Evolutionary conservation across 2,888 invertebrate species (phyloP).

Genomic region (Epistrophella euchroma): DNA sequence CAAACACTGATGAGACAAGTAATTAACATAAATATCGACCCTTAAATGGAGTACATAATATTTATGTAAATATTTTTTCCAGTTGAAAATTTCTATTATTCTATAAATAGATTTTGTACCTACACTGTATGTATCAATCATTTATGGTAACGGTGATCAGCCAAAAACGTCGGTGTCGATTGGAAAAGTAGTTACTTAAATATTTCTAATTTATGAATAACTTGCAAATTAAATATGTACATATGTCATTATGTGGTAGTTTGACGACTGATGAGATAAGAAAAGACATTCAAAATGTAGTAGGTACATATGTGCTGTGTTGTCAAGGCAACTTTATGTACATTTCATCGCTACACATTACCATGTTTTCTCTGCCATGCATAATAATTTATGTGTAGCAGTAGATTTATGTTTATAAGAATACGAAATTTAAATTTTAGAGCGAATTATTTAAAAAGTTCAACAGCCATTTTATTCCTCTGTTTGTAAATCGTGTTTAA

Average conservation of each 20-base stretch:
- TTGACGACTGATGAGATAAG: not conserved
- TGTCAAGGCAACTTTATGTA: not conserved
- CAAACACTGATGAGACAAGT: not conserved
- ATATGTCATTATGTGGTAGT: not conserved
- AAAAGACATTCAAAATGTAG: not conserved
- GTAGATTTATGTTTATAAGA: no score
- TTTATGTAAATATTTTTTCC: not conserved
- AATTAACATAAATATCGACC: not conserved
- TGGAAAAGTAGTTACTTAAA: not conserved
- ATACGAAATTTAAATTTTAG: no score
- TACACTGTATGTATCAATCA: not conserved
- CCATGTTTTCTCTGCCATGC: not conserved
- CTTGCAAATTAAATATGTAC: not conserved
- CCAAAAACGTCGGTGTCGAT: not conserved
- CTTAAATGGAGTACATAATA: not conserved
- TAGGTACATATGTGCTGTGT: not conserved
- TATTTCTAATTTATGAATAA: not conserved
- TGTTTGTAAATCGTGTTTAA: no score
- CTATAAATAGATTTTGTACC: slow-evolving; percentile 23
- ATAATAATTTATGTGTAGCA: not conserved
- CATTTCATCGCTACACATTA: not conserved
- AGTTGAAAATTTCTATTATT: not conserved
- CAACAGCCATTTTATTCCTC: no score
- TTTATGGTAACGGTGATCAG: slow-evolving; percentile 6
- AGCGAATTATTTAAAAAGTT: no score